phyloP scores from a whole-genome alignment of 2,797 vertebrate species.

The Hapalemur alaotrensis region DNA sequence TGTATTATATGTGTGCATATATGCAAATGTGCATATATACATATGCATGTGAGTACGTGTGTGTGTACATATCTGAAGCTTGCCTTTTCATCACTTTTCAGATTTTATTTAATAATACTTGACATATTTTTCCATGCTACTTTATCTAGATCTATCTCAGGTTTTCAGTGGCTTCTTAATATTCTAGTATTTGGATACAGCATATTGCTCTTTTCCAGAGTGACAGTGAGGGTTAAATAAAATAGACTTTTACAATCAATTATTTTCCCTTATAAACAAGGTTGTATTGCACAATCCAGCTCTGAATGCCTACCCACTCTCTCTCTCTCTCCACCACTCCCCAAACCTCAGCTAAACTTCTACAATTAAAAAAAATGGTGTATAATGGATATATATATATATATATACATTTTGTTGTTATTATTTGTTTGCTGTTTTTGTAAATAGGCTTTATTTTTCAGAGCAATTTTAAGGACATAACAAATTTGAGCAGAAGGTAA shows the following conservation, averaged over 20 bases:
- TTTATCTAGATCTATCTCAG: neutral
- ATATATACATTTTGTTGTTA: neutral
- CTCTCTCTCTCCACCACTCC: neutral
- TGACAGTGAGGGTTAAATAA: neutral
- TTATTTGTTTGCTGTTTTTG: neutral
- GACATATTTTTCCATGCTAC: neutral
- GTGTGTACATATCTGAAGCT: neutral
- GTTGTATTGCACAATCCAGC: neutral
- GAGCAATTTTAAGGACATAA: neutral
- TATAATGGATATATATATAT: neutral
- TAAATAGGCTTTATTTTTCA: neutral
- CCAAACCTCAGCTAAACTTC: neutral
- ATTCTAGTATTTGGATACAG: neutral
- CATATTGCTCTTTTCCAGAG: neutral
- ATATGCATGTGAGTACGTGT: neutral
- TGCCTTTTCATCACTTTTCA: neutral
- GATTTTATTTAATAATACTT: neutral
- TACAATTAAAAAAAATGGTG: neutral
- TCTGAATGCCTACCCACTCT: neutral
- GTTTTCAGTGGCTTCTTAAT: neutral
- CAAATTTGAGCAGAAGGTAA: neutral
- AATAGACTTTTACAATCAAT: neutral
- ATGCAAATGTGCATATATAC: neutral
- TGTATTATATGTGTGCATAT: neutral
- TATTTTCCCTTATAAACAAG: neutral